Evolutionary conservation across 2,797 vertebrate species (phyloP).

Genomic region (Sternarchorhynchus goeldii): DNA sequence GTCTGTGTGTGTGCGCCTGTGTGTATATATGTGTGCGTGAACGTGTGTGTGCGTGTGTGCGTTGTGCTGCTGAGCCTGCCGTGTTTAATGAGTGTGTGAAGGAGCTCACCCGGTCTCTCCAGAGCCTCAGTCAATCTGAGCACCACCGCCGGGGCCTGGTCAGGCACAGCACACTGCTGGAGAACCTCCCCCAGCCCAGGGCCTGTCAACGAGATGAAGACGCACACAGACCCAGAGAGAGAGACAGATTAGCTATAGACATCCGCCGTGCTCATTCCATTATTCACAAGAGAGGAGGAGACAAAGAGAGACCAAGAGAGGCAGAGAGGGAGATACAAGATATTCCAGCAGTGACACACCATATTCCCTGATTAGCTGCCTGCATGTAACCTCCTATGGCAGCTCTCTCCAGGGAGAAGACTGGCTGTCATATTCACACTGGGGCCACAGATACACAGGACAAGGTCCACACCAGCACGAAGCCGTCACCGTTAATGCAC

Average conservation of each 20-base stretch:
- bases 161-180: constrained; percentile 67
- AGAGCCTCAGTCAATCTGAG: constrained; percentile 73
- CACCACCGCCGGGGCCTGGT: constrained; percentile 70
- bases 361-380: constrained; percentile 50
- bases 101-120: constrained; percentile 74
- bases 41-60: background rate
- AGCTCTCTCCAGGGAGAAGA: constrained; percentile 43
- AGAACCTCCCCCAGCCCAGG: constrained; percentile 62
- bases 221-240: constrained; percentile 1
- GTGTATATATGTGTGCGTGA: background rate
- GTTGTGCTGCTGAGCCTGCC: background rate
- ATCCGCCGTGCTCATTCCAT: constrained; percentile 27
- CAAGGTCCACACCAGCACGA: background rate
- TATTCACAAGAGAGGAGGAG: constrained; percentile 30
- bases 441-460: constrained; percentile 37
- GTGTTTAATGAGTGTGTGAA: constrained; percentile 8
- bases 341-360: constrained; percentile 42
- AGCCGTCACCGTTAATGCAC: background rate
- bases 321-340: constrained; percentile 27
- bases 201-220: constrained; percentile 61
- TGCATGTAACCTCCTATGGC: constrained; percentile 40
- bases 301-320: constrained; percentile 8
- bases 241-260: constrained; percentile 33
- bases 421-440: constrained; percentile 47
- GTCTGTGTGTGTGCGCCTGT: background rate